Evolutionary conservation across 2,113 vertebrate genomes (phyloP), one percentile per base, ranked within the genome.

Genomic region (Sporophila hypoxantha): DNA sequence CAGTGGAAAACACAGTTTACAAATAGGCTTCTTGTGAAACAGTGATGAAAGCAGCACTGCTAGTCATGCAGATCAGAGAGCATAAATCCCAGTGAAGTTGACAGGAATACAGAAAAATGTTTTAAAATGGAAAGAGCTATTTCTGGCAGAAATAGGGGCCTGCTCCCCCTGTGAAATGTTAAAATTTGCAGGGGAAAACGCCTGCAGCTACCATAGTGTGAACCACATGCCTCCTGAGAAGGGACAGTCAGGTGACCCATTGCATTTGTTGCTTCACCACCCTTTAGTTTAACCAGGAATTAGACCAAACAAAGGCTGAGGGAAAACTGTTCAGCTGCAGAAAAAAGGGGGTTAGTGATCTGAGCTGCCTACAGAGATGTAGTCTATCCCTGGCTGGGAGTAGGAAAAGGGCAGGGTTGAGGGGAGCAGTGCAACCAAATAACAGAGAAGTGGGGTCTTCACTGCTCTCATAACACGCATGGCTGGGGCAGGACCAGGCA

Each of bases 1-100:
- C 71, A 59, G 47, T 67, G 80, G 47, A 77, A 91, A 81, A 68
- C 12, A 20, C 18, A 25, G 44, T 87, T 92, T 90, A 65, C 10
- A 3, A 75, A 82, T 46, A 64, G 26, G 22, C 9, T 46, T 85
- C 59, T 34, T 57, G 44, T 37, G 75, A 73, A 81, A 64, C 15
- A 36, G 60, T 44, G 68, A 76, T 75, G 71, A 71, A 92, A 76
- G 41, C 20, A 82, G 41, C n/a, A 17, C 15, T 61, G 29, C 49
- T 82, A 36, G 46, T 60, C n/a, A 42, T 52, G 46, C 50, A 59
- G 76, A 90, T 77, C 50, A 67, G 71, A 75, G 17, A 59, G 20
- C 10, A 12, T 11, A 65, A 85, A 80, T n/a, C 44, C 20, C 17
- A 44, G 27, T 42, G 59, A 73, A 82, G 70, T 26, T 65, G 53